Conservation (phyloP, 2,113 vertebrate genomes). For the Antechinus flavipes region DNA sequence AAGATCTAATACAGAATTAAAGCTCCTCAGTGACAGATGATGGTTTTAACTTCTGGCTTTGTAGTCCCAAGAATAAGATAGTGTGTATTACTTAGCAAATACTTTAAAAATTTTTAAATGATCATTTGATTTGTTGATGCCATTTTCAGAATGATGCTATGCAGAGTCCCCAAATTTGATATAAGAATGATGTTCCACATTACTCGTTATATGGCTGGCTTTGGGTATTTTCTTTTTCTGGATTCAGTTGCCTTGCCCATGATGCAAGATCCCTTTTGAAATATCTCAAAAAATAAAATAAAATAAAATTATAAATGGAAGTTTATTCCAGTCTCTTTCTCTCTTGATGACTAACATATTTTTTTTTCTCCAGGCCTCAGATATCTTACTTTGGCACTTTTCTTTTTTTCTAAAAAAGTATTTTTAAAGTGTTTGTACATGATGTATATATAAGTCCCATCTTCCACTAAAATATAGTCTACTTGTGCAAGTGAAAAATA, state of each 20-base stretch:
- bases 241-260: background rate
- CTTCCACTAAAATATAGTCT: background rate
- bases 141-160: background rate
- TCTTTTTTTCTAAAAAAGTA: conserved; percentile 7
- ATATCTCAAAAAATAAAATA: background rate
- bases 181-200: background rate
- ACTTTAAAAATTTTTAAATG: too few relatives aligned
- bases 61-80: background rate
- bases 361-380: background rate
- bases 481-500: background rate
- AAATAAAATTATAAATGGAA: background rate
- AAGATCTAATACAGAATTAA: background rate
- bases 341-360: background rate
- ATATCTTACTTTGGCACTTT: background rate
- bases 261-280: background rate
- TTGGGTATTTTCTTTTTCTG: background rate
- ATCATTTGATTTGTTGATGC: background rate
- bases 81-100: background rate
- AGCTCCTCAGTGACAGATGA: background rate
- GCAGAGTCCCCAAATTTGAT: background rate
- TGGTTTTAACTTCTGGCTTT: background rate
- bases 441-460: background rate
- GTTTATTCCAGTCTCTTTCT: background rate
- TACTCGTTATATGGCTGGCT: background rate
- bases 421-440: background rate